Evolutionary conservation across 2,797 vertebrate species (phyloP).

Genomic region (Alcedo quadribrachys): DNA sequence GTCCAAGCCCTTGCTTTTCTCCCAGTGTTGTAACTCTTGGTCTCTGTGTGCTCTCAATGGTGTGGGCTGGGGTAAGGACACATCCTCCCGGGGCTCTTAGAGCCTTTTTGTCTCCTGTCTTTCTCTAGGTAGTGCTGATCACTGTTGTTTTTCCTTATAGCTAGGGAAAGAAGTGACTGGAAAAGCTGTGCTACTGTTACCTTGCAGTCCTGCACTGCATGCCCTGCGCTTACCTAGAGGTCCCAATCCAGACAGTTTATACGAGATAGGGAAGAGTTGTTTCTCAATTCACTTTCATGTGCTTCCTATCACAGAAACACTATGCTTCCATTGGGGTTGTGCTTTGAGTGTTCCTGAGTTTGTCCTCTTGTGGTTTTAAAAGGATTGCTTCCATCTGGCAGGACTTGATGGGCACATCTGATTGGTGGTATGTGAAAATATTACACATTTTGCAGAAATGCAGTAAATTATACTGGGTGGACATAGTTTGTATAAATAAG

Average conservation of each 20-base stretch:
- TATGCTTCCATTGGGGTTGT: not conserved
- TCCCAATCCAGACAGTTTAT: not conserved
- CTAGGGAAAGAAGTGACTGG: not conserved
- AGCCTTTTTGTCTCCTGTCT: not conserved
- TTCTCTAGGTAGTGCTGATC: not conserved
- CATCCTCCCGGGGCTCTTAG: too few species aligned
- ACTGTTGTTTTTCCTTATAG: not conserved
- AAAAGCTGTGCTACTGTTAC: not conserved
- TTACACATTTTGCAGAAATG: not conserved
- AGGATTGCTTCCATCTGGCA: not conserved
- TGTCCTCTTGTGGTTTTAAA: not conserved
- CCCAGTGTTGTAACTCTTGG: not conserved
- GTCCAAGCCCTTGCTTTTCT: not conserved
- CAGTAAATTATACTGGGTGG: not conserved
- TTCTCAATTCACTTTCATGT: not conserved
- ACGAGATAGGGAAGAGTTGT: not conserved
- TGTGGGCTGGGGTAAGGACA: not conserved
- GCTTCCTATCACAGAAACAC: not conserved
- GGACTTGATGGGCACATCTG: not conserved
- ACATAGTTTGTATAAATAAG: not conserved
- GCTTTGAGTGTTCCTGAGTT: not conserved
- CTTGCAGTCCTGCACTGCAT: not conserved
- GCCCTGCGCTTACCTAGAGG: not conserved
- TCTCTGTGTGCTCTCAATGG: not conserved
- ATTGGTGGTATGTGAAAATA: not conserved